Conservation (phyloP, 1,140 invertebrate species). For the Leptonema lineaticorne region DNA sequence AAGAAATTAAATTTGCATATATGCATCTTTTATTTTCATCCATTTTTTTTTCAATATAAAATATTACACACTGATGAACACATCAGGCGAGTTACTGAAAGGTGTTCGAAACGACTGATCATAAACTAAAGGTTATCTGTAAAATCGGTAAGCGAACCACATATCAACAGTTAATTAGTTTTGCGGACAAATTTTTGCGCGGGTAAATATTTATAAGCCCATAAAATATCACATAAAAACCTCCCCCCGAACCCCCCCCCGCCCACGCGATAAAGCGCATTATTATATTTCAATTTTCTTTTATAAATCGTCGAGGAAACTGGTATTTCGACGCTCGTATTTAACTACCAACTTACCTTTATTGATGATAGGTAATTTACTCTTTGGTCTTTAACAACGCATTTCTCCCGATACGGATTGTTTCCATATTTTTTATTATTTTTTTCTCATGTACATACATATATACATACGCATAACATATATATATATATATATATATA, state of each 20-base stretch:
- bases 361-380: constrained; percentile 17
- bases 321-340: constrained; percentile 7
- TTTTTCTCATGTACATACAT: too few relatives aligned
- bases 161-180: not conserved
- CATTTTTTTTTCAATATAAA: too few relatives aligned
- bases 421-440: not conserved
- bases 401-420: constrained; percentile 16
- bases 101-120: not conserved
- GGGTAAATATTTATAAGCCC: not conserved
- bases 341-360: constrained; percentile 11
- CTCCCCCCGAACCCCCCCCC: too few relatives aligned
- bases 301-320: not conserved
- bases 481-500: too few relatives aligned
- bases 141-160: not conserved
- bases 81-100: not conserved
- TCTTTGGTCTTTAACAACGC: constrained; percentile 20
- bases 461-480: too few relatives aligned
- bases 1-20: not conserved
- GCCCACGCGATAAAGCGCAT: not conserved
- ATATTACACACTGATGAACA: not conserved
- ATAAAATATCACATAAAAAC: not conserved
- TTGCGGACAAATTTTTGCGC: not conserved
- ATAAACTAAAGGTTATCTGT: not conserved
- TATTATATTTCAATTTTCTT: constrained; percentile 17
- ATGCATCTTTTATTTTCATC: not conserved